phyloP scores from a whole-genome alignment of 2,797 vertebrate species.

The Phalloptychus januarius region DNA sequence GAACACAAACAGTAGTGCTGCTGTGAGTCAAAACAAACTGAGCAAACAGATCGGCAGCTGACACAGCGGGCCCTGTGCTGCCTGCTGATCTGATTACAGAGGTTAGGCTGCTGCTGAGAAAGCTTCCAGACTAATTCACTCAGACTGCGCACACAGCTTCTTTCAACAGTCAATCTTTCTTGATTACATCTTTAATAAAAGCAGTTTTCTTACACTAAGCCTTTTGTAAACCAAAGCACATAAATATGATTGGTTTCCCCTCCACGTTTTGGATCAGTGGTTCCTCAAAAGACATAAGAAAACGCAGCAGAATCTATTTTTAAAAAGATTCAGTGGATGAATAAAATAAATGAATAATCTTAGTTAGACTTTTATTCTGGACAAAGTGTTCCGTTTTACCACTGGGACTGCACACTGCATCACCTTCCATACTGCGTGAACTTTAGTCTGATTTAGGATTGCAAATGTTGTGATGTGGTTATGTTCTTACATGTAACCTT shows the following conservation, averaged over 20 bases:
- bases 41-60: slow-evolving; percentile 34
- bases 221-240: background rate
- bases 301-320: background rate
- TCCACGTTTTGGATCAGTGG: background rate
- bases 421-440: background rate
- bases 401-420: background rate
- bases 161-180: accelerated
- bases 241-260: background rate
- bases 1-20: slow-evolving; percentile 37
- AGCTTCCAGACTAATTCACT: background rate
- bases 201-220: background rate
- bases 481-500: background rate
- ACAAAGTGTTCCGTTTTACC: background rate
- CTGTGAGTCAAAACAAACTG: slow-evolving; percentile 37
- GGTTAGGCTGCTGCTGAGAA: background rate
- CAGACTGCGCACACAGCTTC: background rate
- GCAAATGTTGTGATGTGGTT: background rate
- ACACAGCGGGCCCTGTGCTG: slow-evolving; percentile 35
- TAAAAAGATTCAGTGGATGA: background rate
- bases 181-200: background rate
- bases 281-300: background rate
- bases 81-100: slow-evolving; percentile 42
- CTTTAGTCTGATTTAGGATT: background rate
- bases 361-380: background rate
- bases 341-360: background rate